A percentile compares a stretch with the other conserved stretches of the same genome.
These are phyloP conservation scores for Pogonophryne albipinna DNA, from an alignment of 2,797 vertebrate species.

Conservation along the genomic window DNA sequence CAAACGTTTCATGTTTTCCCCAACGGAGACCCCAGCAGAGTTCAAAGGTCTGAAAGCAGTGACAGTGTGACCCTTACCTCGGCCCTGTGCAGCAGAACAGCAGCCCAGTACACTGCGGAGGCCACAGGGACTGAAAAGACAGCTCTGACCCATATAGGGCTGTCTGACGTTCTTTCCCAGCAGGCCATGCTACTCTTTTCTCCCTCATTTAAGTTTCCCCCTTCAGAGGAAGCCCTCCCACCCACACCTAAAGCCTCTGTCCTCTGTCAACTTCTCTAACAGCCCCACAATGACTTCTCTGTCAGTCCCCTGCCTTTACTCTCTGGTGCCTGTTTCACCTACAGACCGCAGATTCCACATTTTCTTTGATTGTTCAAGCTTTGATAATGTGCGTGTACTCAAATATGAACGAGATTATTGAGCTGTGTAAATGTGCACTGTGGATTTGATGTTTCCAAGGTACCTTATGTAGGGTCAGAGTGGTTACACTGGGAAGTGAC, in stretches of 20 bases:
- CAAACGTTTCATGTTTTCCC: slow-evolving; percentile 32
- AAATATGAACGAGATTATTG: slow-evolving; percentile 11
- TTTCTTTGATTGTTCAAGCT: slow-evolving; percentile 25
- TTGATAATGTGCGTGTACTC: slow-evolving; percentile 11
- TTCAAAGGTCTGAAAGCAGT: slow-evolving; percentile 60
- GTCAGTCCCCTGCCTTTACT: slow-evolving; percentile 51
- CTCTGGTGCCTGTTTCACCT: slow-evolving; percentile 38
- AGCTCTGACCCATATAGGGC: slow-evolving; percentile 59
- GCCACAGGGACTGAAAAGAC: slow-evolving; percentile 54
- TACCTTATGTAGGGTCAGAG: not conserved
- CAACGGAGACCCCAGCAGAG: slow-evolving; percentile 11
- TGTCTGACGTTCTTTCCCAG: slow-evolving; percentile 74
- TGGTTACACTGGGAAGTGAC: slow-evolving; percentile 18
- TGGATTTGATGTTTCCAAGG: slow-evolving; percentile 5
- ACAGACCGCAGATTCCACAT: slow-evolving; percentile 39
- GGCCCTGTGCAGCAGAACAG: slow-evolving; percentile 31
- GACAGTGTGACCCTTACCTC: slow-evolving; percentile 64
- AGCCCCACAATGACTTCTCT: slow-evolving; percentile 68
- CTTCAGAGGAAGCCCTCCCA: slow-evolving; percentile 44
- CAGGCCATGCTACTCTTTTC: slow-evolving; percentile 63
- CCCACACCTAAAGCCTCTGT: slow-evolving; percentile 39
- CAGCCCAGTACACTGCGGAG: slow-evolving; percentile 34
- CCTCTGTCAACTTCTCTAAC: slow-evolving; percentile 44
- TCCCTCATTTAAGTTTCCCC: slow-evolving; percentile 65
- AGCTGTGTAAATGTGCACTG: slow-evolving; percentile 10